phyloP scores from a whole-genome alignment of 2,113 vertebrate genomes.

The Platycercus adscitus region DNA sequence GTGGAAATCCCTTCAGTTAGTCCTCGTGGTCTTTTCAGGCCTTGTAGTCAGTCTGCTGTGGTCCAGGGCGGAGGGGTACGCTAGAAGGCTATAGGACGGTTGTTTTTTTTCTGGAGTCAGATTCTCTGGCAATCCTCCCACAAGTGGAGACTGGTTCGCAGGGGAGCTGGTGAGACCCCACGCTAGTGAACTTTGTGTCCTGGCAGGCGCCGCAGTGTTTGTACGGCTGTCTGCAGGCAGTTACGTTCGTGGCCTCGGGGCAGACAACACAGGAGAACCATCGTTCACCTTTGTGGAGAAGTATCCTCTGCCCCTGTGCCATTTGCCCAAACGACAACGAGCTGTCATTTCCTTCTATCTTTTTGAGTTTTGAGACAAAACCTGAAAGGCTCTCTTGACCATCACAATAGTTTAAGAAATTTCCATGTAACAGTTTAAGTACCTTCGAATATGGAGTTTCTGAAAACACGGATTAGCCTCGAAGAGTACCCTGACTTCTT shows the following conservation, averaged over 20 bases:
- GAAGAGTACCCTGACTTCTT: background rate
- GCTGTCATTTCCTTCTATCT: background rate
- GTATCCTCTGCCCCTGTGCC: background rate
- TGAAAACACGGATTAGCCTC: background rate
- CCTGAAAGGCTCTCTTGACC: background rate
- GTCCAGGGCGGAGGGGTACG: background rate
- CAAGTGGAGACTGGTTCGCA: background rate
- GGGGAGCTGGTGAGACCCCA: background rate
- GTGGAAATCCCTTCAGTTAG: background rate
- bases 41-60: background rate
- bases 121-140: background rate
- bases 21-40: background rate
- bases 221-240: background rate
- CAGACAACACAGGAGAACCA: background rate
- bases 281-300: background rate
- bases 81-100: background rate
- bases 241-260: background rate
- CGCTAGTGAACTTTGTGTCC: background rate
- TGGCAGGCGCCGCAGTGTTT: background rate
- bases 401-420: background rate
- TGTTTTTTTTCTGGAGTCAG: background rate
- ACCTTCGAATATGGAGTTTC: background rate
- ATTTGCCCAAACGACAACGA: background rate
- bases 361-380: background rate
- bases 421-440: background rate